Percentiles rank a stretch among this genome's conserved stretches.
These are phyloP conservation scores for Montipora efflorescens DNA, from an alignment of 64 coral and sea anemone species.

Conservation along the genomic window DNA sequence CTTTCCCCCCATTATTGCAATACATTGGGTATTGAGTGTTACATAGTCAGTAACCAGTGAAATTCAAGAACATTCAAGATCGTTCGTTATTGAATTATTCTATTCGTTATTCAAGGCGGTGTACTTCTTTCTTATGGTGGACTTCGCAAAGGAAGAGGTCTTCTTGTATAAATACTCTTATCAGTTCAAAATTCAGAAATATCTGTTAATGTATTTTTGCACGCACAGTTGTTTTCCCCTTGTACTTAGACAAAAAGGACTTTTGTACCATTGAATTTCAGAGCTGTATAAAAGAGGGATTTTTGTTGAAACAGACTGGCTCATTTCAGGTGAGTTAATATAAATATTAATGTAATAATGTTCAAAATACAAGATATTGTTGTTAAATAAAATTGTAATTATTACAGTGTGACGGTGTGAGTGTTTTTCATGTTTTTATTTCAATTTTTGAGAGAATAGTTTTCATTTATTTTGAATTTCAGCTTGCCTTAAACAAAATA, in stretches of 20 bases:
- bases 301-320: constrained; percentile 88
- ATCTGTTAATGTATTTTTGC: neutral
- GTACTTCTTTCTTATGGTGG: neutral
- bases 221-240: neutral
- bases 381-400: neutral
- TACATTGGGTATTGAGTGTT: neutral
- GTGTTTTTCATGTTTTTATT: constrained; percentile 34
- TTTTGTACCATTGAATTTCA: constrained; percentile 43
- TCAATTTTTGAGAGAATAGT: too few species aligned
- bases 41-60: neutral
- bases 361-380: neutral
- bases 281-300: constrained; percentile 87
- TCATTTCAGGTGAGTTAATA: constrained; percentile 87
- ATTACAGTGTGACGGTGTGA: neutral
- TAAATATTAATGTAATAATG: neutral
- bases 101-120: neutral
- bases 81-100: neutral
- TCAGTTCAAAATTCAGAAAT: neutral
- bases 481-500: too few species aligned
- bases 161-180: neutral
- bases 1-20: neutral
- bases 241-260: constrained; percentile 2
- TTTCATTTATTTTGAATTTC: too few species aligned
- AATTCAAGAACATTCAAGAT: neutral
- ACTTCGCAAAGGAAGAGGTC: neutral